These are phyloP conservation scores for Macrotrachela quadricornifera DNA, from an alignment of 1,140 invertebrate genomes.

Conservation along the genomic window DNA sequence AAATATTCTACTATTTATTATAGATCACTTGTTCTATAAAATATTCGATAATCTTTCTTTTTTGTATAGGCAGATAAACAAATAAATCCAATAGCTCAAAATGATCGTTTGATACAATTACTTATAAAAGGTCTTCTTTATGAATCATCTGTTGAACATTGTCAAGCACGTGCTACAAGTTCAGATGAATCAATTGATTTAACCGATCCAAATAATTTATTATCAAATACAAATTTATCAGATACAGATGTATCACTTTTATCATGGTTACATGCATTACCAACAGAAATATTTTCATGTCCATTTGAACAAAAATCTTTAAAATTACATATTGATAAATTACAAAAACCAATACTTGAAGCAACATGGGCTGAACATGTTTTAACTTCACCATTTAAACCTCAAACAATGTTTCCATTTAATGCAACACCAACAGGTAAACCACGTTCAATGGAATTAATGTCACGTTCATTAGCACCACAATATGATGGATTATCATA, in stretches of 20 bases:
- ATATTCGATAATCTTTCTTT: no score
- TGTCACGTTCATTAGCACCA: conserved; percentile 68
- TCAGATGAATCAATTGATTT: background rate
- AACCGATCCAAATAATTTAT: background rate
- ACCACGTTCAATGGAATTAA: conserved; percentile 64
- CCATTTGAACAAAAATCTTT: conserved; percentile 77
- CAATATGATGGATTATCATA: conserved; percentile 46
- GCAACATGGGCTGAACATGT: conserved; percentile 92
- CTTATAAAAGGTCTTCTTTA: conserved; percentile 66
- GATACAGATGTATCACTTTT: conserved; percentile 68
- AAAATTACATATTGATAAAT: conserved; percentile 29
- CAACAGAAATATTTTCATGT: conserved; percentile 62
- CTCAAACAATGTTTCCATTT: conserved; percentile 59
- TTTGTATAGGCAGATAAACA: no score
- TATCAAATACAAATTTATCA: conserved; percentile 17
- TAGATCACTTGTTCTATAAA: no score
- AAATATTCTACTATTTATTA: no score
- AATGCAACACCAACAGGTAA: conserved; percentile 68
- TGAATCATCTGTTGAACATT: conserved; percentile 84
- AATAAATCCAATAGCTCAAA: conserved; percentile 39
- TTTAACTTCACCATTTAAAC: conserved; percentile 79
- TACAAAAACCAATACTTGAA: conserved; percentile 54
- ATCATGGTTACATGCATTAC: conserved; percentile 71
- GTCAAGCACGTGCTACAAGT: conserved; percentile 62
- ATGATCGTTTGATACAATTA: conserved; percentile 70